Conservation (phyloP, 2,797 vertebrate genomes). For the Melanotaenia trifasciata region DNA sequence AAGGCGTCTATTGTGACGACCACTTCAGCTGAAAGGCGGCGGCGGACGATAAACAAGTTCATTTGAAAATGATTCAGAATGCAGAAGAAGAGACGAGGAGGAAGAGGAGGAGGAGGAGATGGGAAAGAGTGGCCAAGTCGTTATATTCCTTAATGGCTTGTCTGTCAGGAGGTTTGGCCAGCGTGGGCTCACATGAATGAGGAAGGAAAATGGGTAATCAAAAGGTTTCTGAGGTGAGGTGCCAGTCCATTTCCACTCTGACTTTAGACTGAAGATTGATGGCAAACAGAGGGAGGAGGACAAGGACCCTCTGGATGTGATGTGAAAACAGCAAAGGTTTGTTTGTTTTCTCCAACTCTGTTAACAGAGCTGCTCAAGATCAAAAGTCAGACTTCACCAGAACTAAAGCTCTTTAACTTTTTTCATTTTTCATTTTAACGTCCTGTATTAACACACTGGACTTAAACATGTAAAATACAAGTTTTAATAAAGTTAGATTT, state of each 20-base stretch:
- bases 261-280: slow-evolving; percentile 52
- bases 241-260: slow-evolving; percentile 46
- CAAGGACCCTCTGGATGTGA: neutral
- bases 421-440: no score
- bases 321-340: slow-evolving; percentile 1
- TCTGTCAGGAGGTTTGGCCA: slow-evolving; percentile 62
- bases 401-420: no score
- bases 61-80: slow-evolving; percentile 69
- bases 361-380: no score
- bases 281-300: slow-evolving; percentile 4
- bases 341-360: no score
- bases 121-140: slow-evolving; percentile 9
- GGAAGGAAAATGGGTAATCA: slow-evolving; percentile 63
- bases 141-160: slow-evolving; percentile 68
- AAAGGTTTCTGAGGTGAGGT: slow-evolving; percentile 69
- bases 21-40: slow-evolving; percentile 53
- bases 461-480: no score
- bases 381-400: no score
- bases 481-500: no score
- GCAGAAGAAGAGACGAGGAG: slow-evolving; percentile 13
- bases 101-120: slow-evolving; percentile 1
- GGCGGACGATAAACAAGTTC: slow-evolving; percentile 65
- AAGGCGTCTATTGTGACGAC: slow-evolving; percentile 44
- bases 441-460: no score
- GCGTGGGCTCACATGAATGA: slow-evolving; percentile 55